Base-by-base conservation (phyloP, 2,113 vertebrate genomes). In the Dromaius novaehollandiae region DNA sequence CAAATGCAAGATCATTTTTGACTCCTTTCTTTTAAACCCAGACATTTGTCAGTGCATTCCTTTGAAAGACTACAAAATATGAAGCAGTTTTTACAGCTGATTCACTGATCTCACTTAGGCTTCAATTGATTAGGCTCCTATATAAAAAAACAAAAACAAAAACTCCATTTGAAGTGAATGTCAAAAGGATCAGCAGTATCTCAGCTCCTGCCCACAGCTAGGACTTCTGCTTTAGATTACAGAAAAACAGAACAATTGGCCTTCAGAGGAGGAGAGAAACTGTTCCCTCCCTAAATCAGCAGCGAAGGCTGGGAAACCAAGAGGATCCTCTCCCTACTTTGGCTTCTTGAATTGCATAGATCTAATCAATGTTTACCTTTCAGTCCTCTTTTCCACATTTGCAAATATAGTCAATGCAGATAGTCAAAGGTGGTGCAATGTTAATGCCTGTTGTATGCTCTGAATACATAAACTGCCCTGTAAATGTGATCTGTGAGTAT, bases 1-100 rank as follows among this genome's bases (percentile, higher is more conserved):
- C 94, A 98, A 98, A 98, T 96, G 58, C 86, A 97, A 92, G 86
- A 93, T 82, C 55, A 19, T 97, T 97, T 97, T 94, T 96, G 78
- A 90, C 76, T 97, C 61, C 42, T 97, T 97, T 94, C 65, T 97
- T 96, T 89, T 90, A 97, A 97, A 95, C 22, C 42, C 82, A 97
- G 91, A 97, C 97, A 96, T 94, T 86, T 88, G 82, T 79, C 90
- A 87, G 89, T 83, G 79, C 96, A 98, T 96, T 97, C 61, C n/a
- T 96, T 96, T 93, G 73, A 95, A 94, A 94, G 97, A 97, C 95
- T 97, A 96, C 48, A 91, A 94, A 97, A 95, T 92, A 96, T 80
- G 77, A 97, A 96, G 77, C 40, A 58, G 22, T 90, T 96, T 96
- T 94, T 93, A 79, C 60, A 92, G 53, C n/a, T 90, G 86, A 96